A percentile compares a stretch with the other conserved stretches of the same genome.
Evolutionary conservation across 2,113 vertebrate genomes (phyloP).

Genomic region (Promerops cafer): DNA sequence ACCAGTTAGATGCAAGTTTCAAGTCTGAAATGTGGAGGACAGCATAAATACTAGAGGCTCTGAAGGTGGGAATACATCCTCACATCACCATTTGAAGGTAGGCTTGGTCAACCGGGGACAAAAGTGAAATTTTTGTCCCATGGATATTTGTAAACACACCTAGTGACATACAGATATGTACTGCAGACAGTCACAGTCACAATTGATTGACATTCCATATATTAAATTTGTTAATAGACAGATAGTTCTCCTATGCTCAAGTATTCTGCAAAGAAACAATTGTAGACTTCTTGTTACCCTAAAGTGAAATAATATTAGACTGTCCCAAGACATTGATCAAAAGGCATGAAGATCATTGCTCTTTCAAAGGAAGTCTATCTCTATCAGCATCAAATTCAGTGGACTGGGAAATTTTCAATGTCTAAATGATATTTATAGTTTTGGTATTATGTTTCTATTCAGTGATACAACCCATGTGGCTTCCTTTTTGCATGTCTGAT

Average conservation of each 20-base stretch:
- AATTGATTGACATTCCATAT: not conserved
- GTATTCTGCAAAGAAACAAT: conserved; percentile 17
- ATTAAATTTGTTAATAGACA: not conserved
- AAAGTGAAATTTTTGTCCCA: not conserved
- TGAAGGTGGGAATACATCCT: not conserved
- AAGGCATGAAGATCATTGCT: conserved; percentile 69
- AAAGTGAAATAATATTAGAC: conserved; percentile 48
- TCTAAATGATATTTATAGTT: conserved; percentile 81
- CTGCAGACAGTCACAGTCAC: not conserved
- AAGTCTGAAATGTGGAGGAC: not conserved
- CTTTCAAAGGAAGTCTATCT: conserved; percentile 74
- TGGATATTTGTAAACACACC: not conserved
- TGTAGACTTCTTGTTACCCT: conserved; percentile 13
- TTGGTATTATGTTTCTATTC: conserved; percentile 74
- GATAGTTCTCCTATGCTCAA: not conserved
- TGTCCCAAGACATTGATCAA: conserved; percentile 71
- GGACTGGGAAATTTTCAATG: conserved; percentile 79
- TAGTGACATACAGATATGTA: not conserved
- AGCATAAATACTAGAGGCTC: conserved; percentile 2
- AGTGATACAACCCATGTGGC: conserved; percentile 71
- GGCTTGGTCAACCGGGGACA: not conserved
- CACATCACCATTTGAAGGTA: not conserved
- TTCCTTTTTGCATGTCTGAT: conserved; percentile 26
- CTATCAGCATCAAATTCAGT: conserved; percentile 82
- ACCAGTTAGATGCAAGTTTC: conserved; percentile 1